phyloP scores from a whole-genome alignment of 1,140 invertebrate genomes.

The Tetragnatha versicolor region DNA sequence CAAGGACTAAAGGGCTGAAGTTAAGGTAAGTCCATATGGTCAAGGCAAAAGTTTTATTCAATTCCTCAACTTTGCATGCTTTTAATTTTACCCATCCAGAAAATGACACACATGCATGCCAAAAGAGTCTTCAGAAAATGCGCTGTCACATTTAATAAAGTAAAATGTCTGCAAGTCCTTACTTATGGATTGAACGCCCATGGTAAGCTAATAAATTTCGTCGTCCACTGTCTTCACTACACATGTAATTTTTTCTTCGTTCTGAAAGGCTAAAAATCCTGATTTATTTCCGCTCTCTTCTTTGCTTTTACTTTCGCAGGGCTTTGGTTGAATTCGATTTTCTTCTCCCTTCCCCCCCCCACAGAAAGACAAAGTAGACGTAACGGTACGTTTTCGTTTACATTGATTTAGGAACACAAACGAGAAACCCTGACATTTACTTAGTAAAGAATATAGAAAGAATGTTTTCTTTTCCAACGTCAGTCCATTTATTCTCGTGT shows the following conservation, averaged over 20 bases:
- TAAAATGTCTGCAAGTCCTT: neutral
- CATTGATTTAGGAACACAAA: conserved; percentile 23
- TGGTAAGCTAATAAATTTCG: conserved; percentile 17
- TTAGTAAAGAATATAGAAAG: conserved; percentile 23
- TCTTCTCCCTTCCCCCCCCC: too few relatives aligned
- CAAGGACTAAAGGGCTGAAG: too few relatives aligned
- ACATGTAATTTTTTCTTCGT: conserved; percentile 3
- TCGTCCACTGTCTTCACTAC: neutral
- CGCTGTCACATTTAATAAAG: conserved; percentile 5
- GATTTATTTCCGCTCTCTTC: conserved; percentile 9
- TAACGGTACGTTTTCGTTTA: conserved; percentile 19
- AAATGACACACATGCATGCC: too few relatives aligned
- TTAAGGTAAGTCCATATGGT: too few relatives aligned
- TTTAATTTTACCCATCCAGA: too few relatives aligned
- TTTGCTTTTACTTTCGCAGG: neutral
- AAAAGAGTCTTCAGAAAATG: neutral
- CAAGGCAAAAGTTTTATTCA: too few relatives aligned
- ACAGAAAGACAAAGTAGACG: conserved; percentile 20
- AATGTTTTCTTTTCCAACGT: conserved; percentile 16
- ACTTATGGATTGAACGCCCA: neutral
- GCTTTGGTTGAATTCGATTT: conserved; percentile 3
- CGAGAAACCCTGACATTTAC: conserved; percentile 23
- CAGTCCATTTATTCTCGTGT: conserved; percentile 22
- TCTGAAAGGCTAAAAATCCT: neutral
- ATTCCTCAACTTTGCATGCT: too few relatives aligned